Base-by-base conservation (phyloP, 2,888 invertebrate species). In the Xylocampa areola region DNA sequence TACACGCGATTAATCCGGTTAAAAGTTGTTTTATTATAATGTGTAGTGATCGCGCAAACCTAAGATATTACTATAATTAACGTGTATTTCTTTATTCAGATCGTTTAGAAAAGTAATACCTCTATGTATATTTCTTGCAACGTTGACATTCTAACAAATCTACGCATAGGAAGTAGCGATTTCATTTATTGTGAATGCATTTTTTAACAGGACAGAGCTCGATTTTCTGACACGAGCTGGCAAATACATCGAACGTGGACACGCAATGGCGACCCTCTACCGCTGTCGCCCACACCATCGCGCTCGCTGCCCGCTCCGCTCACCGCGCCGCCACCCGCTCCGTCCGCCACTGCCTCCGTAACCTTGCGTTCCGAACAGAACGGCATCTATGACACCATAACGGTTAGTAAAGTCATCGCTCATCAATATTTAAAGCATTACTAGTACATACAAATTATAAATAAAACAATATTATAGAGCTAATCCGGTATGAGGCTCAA, bases 161-260 rank as follows among this genome's bases (percentile, higher is more conserved):
- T n/a, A n/a, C n/a, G n/a, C n/a, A n/a, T n/a, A n/a, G n/a, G n/a
- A n/a, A n/a, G n/a, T n/a, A n/a, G n/a, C n/a, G n/a, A n/a, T n/a
- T n/a, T n/a, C n/a, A 25, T 8, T 25, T 25, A 21, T 21, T 21
- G 1, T 7, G 25, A 8, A 21, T 37, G 4, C 1, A 25, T 57
- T 79, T 80, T 67, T 77, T 17, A 84, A 70, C 94, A 95, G 96
- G 95, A 95, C 68, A 95, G 95, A 80, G 95, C 96, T 73, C 94
- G 96, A 79, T 96, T 96, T 85, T 95, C 96, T 72, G 96, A 96
- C 86, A 96, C 96, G 52, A 96, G 96, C 82, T 96, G 96, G 95
- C 96, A 96, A 85, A 96, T 96, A 64, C 96, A 96, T 84, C 95
- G 95, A 63, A 95, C 95, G 80, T 96, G 96, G 96, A 88, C 94